Conservation (phyloP, 2,113 vertebrate species). For the Eptatretus burgeri region DNA sequence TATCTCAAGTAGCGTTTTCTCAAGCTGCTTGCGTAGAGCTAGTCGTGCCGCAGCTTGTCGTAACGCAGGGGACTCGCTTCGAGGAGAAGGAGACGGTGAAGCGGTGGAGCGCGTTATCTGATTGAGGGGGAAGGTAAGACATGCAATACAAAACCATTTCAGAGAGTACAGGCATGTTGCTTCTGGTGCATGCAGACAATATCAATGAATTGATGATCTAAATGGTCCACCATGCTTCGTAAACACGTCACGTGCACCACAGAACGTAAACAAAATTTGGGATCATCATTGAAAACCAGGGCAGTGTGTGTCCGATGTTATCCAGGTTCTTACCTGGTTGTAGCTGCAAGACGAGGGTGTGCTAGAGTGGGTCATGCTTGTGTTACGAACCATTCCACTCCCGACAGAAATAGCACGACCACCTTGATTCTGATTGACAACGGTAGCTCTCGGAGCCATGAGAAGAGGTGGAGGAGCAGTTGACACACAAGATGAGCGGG, state of each 20-base stretch:
- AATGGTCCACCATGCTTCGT: too few relatives aligned
- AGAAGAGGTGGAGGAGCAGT: slow-evolving; percentile 62
- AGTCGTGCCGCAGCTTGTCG: slow-evolving; percentile 76
- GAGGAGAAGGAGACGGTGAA: background rate
- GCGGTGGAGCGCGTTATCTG: background rate
- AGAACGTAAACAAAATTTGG: too few relatives aligned
- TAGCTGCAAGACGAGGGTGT: slow-evolving; percentile 66
- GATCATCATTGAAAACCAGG: too few relatives aligned
- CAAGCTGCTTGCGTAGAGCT: slow-evolving; percentile 67
- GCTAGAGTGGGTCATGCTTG: slow-evolving; percentile 39
- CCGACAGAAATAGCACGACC: slow-evolving; percentile 82
- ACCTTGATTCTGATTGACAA: slow-evolving; percentile 72
- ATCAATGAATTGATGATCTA: too few relatives aligned
- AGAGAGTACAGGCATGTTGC: too few relatives aligned
- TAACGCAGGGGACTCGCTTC: slow-evolving; percentile 47
- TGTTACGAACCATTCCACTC: slow-evolving; percentile 74
- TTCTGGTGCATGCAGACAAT: too few relatives aligned
- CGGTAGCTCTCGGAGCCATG: slow-evolving; percentile 51
- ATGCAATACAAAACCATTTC: too few relatives aligned
- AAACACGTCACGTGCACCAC: too few relatives aligned
- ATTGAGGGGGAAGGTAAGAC: too few relatives aligned
- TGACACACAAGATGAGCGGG: background rate
- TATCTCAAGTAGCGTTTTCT: slow-evolving; percentile 83
- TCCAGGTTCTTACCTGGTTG: slow-evolving; percentile 30
- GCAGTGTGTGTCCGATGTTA: background rate